Percentiles rank a stretch among this genome's conserved stretches.
Conservation (phyloP, 2,797 vertebrate species). For the Gadopsis bispinosus region DNA sequence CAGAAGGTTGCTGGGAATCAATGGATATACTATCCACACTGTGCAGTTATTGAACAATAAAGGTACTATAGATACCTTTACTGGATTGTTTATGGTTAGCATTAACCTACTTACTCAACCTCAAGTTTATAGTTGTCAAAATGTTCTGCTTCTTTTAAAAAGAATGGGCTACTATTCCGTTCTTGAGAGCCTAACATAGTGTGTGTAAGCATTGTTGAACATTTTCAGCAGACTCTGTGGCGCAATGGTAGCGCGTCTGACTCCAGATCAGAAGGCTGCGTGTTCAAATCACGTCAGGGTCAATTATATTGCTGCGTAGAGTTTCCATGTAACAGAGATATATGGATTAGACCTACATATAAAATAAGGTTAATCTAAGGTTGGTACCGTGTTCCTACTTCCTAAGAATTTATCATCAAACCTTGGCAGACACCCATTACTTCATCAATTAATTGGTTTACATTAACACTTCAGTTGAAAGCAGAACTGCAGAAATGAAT, state of each 20-base stretch:
- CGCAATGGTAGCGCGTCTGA: slow-evolving; percentile 10
- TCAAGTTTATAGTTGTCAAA: no score
- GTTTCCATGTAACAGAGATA: background rate
- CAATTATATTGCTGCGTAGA: background rate
- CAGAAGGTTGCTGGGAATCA: no score
- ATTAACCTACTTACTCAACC: no score
- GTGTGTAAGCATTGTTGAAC: no score
- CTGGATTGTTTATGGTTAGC: no score
- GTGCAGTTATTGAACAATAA: no score
- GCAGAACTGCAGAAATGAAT: background rate
- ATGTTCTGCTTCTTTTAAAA: no score
- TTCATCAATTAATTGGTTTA: background rate
- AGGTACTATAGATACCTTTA: no score
- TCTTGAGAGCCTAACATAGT: no score
- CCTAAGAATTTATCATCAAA: background rate
- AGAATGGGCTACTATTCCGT: no score
- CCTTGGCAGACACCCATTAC: no score
- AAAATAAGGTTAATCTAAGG: background rate
- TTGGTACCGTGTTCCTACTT: background rate
- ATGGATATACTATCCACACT: no score
- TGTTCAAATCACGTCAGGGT: slow-evolving; percentile 34
- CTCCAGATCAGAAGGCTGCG: slow-evolving; percentile 26
- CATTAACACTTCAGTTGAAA: background rate
- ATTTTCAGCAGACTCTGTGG: background rate
- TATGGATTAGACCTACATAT: background rate